These are phyloP conservation scores for Serranus cabrilla DNA, from an alignment of 2,797 vertebrate genomes.

Conservation along the genomic window DNA sequence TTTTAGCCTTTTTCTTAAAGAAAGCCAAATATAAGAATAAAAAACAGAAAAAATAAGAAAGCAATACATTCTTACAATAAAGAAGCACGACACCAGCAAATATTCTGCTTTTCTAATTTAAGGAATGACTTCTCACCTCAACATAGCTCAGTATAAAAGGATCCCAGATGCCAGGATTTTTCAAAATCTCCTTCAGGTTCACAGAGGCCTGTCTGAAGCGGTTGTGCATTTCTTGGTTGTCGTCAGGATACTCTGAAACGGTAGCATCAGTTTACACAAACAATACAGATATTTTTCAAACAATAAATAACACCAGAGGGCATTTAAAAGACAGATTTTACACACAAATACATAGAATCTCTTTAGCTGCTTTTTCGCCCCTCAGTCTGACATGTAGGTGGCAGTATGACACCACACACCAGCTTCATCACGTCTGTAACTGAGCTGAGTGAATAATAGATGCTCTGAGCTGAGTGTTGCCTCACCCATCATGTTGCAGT, in stretches of 20 bases:
- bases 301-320: neutral
- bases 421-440: neutral
- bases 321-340: neutral
- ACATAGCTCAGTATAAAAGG: constrained; percentile 91
- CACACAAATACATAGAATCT: no score
- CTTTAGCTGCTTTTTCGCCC: no score
- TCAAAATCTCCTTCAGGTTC: constrained; percentile 87
- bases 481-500: constrained; percentile 81
- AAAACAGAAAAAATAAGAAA: no score
- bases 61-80: no score
- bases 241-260: constrained; percentile 72
- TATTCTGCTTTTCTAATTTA: no score
- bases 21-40: no score
- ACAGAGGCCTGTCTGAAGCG: constrained; percentile 90
- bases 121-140: constrained; percentile 83
- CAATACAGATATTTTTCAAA: neutral
- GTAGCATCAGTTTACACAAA: neutral
- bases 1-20: no score
- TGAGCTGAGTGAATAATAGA: constrained; percentile 46
- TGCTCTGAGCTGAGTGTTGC: constrained; percentile 13
- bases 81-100: no score
- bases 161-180: constrained; percentile 94
- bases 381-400: constrained; percentile 49
- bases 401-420: constrained; percentile 45
- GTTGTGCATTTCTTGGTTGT: constrained; percentile 81